Conservation (phyloP, 2,113 vertebrate species). For the Stigmatopora argus region DNA sequence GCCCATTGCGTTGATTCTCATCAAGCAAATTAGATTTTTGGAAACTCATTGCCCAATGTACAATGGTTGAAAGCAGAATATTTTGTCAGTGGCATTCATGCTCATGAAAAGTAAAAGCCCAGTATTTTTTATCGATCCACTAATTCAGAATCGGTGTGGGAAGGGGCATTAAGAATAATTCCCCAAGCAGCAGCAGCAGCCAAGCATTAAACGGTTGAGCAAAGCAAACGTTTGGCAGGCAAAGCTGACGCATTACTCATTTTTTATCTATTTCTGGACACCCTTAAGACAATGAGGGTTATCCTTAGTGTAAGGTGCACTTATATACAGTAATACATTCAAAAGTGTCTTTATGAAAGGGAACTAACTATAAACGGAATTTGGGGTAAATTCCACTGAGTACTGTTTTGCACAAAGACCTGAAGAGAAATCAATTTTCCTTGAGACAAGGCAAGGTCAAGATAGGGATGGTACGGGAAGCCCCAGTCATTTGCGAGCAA, state of each 20-base stretch:
- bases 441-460: constrained; percentile 68
- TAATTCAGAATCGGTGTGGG: constrained; percentile 14
- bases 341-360: constrained; percentile 59
- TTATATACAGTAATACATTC: constrained; percentile 39
- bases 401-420: constrained; percentile 55
- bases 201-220: constrained; percentile 48
- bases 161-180: constrained; percentile 31
- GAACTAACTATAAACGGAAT: constrained; percentile 43
- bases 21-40: neutral
- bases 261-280: constrained; percentile 52
- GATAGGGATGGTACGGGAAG: neutral
- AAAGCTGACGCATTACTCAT: constrained; percentile 63
- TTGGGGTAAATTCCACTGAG: constrained; percentile 53
- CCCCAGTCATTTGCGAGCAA: neutral
- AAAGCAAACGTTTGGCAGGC: constrained; percentile 44
- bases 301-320: constrained; percentile 7
- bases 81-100: neutral
- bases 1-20: neutral
- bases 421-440: constrained; percentile 70
- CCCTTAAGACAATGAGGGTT: constrained; percentile 20
- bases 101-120: constrained; percentile 17
- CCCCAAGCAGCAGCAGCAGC: constrained; percentile 32
- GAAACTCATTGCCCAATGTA: neutral
- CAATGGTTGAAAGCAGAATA: neutral
- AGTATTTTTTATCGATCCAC: constrained; percentile 27